Conservation (phyloP, 2,797 vertebrate genomes). For the Neosilurus hyrtlii region DNA sequence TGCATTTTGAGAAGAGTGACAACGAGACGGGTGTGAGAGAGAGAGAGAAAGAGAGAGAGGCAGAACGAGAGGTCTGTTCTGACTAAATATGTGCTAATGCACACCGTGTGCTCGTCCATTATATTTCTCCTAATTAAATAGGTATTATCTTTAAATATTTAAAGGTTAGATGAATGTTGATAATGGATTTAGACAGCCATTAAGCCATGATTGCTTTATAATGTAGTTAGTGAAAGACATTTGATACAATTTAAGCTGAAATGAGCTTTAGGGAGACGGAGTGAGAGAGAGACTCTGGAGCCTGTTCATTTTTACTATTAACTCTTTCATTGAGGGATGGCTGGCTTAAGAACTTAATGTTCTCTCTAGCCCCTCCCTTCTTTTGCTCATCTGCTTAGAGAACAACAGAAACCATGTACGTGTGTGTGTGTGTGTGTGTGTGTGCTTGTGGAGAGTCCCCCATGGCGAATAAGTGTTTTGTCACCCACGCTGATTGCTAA, state of each 20-base stretch:
- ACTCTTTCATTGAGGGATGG: slow-evolving; percentile 8
- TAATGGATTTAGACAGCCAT: slow-evolving; percentile 93
- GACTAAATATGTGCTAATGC: slow-evolving; percentile 71
- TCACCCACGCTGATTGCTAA: slow-evolving; percentile 73
- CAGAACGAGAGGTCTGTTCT: not conserved
- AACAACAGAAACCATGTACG: slow-evolving; percentile 29
- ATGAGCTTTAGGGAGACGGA: slow-evolving; percentile 66
- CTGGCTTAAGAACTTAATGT: slow-evolving; percentile 8
- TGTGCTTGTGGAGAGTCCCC: slow-evolving; percentile 41
- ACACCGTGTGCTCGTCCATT: slow-evolving; percentile 74
- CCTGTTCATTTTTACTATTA: slow-evolving; percentile 41
- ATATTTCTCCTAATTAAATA: slow-evolving; percentile 87
- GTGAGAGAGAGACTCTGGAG: slow-evolving; percentile 46
- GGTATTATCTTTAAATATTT: slow-evolving; percentile 92
- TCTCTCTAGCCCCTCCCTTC: slow-evolving; percentile 1
- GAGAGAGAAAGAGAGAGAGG: slow-evolving; percentile 18
- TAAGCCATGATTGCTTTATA: slow-evolving; percentile 92
- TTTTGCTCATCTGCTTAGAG: slow-evolving; percentile 18
- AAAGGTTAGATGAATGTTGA: slow-evolving; percentile 91
- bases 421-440: slow-evolving; percentile 32
- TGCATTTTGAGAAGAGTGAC: not conserved
- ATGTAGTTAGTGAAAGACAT: slow-evolving; percentile 87
- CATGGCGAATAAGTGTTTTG: slow-evolving; percentile 54
- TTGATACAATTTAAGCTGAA: slow-evolving; percentile 84
- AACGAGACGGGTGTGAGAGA: not conserved